phyloP scores from a whole-genome alignment of 2,888 invertebrate species.

The Ceriagrion tenellum region DNA sequence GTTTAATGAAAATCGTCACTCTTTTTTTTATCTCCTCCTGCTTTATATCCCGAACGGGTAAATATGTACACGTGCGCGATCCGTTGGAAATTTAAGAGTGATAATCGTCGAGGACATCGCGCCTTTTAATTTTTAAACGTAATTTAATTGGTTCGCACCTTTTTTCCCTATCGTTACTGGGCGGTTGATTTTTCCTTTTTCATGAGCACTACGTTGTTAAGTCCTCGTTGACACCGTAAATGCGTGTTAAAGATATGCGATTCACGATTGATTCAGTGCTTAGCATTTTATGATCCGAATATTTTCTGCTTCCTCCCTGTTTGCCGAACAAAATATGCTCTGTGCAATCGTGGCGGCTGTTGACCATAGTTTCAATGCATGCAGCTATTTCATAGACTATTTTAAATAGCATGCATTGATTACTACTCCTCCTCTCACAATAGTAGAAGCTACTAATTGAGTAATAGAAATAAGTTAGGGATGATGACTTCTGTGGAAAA shows the following conservation, averaged over 20 bases:
- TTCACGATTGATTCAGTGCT: neutral
- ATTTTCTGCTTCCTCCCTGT: neutral
- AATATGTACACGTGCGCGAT: neutral
- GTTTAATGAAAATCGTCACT: constrained; percentile 60
- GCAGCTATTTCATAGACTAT: too few species aligned
- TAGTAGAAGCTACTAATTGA: too few species aligned
- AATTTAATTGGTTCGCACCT: constrained; percentile 36
- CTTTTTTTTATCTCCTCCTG: constrained; percentile 45
- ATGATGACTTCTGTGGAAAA: too few species aligned
- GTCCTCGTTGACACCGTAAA: neutral
- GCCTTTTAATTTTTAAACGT: constrained; percentile 48
- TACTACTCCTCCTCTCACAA: too few species aligned
- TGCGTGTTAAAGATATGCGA: neutral
- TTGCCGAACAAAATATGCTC: too few species aligned
- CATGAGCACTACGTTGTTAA: neutral
- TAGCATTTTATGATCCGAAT: neutral
- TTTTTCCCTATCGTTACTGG: neutral
- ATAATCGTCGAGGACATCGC: constrained; percentile 36
- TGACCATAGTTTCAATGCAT: too few species aligned
- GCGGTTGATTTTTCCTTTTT: constrained; percentile 13
- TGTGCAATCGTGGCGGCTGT: too few species aligned
- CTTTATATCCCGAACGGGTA: neutral
- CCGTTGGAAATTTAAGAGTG: constrained; percentile 49
- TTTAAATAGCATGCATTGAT: too few species aligned
- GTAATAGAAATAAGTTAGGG: too few species aligned